Evolutionary conservation across 2,113 vertebrate species (phyloP).

Genomic region (Cavia porcellus): DNA sequence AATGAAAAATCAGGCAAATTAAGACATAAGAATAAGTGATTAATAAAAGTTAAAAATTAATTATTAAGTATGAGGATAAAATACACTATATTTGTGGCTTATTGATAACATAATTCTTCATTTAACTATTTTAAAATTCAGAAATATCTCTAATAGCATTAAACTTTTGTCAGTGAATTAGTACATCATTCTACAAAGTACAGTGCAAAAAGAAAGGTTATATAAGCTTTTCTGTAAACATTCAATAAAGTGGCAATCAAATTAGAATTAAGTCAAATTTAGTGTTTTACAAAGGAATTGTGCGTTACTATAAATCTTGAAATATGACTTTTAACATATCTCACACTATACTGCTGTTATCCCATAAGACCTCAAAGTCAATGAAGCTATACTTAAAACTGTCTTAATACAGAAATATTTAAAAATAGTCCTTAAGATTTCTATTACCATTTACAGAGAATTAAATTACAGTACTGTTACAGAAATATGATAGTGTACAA

Average conservation of each 20-base stretch:
- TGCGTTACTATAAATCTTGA: neutral
- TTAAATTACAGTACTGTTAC: neutral
- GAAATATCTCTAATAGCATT: constrained; percentile 7
- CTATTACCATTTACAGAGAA: neutral
- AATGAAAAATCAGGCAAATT: neutral
- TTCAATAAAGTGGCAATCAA: neutral
- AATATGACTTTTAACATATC: constrained; percentile 2
- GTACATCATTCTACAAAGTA: neutral
- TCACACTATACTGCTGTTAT: neutral
- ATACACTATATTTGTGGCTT: neutral
- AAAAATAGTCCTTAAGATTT: neutral
- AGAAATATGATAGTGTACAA: neutral
- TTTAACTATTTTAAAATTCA: neutral
- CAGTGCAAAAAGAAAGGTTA: neutral
- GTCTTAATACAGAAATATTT: neutral
- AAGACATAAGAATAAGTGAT: neutral
- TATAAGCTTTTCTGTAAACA: neutral
- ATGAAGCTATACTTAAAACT: neutral
- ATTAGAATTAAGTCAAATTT: neutral
- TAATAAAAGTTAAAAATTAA: neutral
- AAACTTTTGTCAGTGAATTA: neutral
- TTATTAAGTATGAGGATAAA: neutral
- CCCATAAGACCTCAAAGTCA: neutral
- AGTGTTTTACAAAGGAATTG: neutral
- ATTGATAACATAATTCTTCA: neutral